Base-by-base conservation (phyloP, 1,140 invertebrate species). In the Aphis gossypii region DNA sequence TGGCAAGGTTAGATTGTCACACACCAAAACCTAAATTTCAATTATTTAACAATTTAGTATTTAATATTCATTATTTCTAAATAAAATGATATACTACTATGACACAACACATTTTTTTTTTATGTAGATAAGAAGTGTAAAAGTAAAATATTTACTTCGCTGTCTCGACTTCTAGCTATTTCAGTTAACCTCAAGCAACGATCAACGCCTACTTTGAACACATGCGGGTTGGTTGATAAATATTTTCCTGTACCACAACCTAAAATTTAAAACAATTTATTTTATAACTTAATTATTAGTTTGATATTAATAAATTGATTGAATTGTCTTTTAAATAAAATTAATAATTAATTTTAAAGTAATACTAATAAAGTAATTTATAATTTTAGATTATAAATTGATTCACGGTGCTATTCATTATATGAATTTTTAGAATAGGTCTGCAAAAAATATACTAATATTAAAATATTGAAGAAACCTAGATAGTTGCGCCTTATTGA, bases 171-270 rank as follows among this genome's bases (percentile, higher is more conserved):
- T 94, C 97, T 96, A 23, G 98, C 98, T 83, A 97, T 96, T 94
- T 97, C 96, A 48, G 97, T 96, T 92, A 99, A 96, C 93, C 97
- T 96, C 94, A 96, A 96, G 95, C 98, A 99, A 93, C 98, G 96
- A 95, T 99, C 98, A 56, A 97, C 97, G 48, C 98, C 98, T 93
- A 99, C 96, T 94, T 97, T 97, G 96, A 97, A 98, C 94, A 99
- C 96, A 93, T 96, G 97, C 83, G 97, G 97, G 95, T 99, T 99
- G 94, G 98, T 96, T 95, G 97, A 97, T 94, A 99, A 96, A 95
- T 99, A 99, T 95, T 99, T 98, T 44, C 98, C 98, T 95, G 98
- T 98, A 94, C 98, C 98, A 95, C 98, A 99, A 94, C 98, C 98
- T 98, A 95, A 46, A 95, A 95, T 94, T 93, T 84, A 92, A 91